Evolutionary conservation across 1,140 invertebrate genomes (phyloP).

Genomic region (Macrobrachium nipponense): DNA sequence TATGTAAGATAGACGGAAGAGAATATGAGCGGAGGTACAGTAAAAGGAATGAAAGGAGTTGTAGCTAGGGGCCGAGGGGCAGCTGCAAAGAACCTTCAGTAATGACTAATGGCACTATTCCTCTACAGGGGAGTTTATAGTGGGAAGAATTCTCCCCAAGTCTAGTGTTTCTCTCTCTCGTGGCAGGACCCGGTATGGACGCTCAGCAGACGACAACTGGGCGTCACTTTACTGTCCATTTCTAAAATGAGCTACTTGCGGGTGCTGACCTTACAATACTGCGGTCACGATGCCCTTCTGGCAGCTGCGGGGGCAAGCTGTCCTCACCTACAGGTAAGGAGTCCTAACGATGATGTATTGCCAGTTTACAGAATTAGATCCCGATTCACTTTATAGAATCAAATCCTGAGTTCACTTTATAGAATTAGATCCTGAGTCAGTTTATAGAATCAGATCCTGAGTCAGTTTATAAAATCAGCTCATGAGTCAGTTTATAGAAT

Average conservation of each 20-base stretch:
- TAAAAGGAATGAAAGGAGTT: too few relatives aligned
- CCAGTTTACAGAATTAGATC: neutral
- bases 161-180: neutral
- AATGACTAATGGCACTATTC: too few relatives aligned
- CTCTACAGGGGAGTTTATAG: too few relatives aligned
- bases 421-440: too few relatives aligned
- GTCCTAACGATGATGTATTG: neutral
- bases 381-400: too few relatives aligned
- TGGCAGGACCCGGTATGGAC: constrained; percentile 39
- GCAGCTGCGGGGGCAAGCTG: constrained; percentile 19
- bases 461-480: too few relatives aligned
- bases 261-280: constrained; percentile 42
- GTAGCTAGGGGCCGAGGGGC: too few relatives aligned
- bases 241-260: constrained; percentile 20
- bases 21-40: too few relatives aligned
- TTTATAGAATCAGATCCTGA: too few relatives aligned
- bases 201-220: constrained; percentile 34
- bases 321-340: constrained; percentile 31
- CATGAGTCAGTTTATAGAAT: neutral
- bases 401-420: too few relatives aligned
- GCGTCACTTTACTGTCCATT: constrained; percentile 3
- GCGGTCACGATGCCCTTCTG: constrained; percentile 36
- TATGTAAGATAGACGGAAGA: too few relatives aligned
- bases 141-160: neutral
- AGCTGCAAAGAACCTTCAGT: too few relatives aligned